Evolutionary conservation across 2,888 invertebrate species (phyloP).

Genomic region (Idaea aversata): DNA sequence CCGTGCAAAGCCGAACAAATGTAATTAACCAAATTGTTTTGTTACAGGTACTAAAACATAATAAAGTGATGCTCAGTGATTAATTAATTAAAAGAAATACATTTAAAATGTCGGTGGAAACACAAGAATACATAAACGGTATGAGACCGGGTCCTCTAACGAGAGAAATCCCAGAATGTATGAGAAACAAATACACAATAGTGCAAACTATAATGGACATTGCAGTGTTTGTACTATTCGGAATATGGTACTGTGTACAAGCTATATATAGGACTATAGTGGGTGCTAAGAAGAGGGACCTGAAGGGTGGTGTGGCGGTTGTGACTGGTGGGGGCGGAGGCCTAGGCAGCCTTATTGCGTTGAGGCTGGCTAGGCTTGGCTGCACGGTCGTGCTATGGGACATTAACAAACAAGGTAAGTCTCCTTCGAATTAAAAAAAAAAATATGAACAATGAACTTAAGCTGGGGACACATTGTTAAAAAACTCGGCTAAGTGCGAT

Average conservation of each 20-base stretch:
- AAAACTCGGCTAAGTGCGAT: too few species aligned
- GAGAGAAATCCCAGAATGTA: slow-evolving; percentile 72
- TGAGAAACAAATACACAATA: slow-evolving; percentile 73
- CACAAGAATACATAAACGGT: slow-evolving; percentile 68
- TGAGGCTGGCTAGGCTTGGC: slow-evolving; percentile 87
- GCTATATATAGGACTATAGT: slow-evolving; percentile 81
- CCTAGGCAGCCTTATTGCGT: slow-evolving; percentile 88
- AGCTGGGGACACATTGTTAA: too few species aligned
- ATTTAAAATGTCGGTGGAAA: slow-evolving; percentile 57
- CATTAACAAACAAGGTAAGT: slow-evolving; percentile 89
- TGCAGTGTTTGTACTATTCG: slow-evolving; percentile 75
- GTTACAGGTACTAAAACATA: slow-evolving; percentile 41
- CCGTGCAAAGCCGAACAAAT: too few species aligned
- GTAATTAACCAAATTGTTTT: slow-evolving; percentile 20
- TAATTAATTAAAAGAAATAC: slow-evolving; percentile 20
- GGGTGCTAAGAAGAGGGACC: slow-evolving; percentile 84
- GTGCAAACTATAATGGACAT: slow-evolving; percentile 80
- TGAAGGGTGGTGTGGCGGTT: slow-evolving; percentile 88
- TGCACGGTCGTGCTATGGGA: slow-evolving; percentile 94
- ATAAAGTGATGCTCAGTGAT: slow-evolving; percentile 48
- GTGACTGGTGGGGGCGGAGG: slow-evolving; percentile 95
- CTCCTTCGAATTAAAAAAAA: neutral
- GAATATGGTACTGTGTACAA: slow-evolving; percentile 73
- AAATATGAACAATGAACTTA: too few species aligned
- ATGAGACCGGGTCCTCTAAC: slow-evolving; percentile 68